Evolutionary conservation across 2,888 invertebrate genomes (phyloP), one percentile per base, ranked within the genome.

Genomic region (Boloria selene): DNA sequence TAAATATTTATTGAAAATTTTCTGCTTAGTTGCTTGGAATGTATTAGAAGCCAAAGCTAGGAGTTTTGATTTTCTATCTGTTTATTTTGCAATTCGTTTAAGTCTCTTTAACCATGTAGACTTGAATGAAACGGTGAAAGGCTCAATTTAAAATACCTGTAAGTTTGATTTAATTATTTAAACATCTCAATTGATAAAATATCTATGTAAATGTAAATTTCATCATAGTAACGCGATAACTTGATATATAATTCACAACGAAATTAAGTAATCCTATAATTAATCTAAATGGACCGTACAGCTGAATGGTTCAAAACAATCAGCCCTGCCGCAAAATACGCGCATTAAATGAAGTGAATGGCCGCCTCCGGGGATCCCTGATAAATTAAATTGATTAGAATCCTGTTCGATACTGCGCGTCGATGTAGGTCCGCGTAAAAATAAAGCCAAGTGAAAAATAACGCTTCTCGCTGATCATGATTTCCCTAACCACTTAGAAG

Each of bases 371-470:
- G 90, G 90, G 90, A 91, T 88, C 88, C 90, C 90, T 86, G 92
- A 92, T 92, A 92, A 92, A 92, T 92, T 92, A 92, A 92, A 92
- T 91, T 92, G 92, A 92, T 92, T 92, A 92, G 92, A 90, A 91
- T 90, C 89, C 89, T 85, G 89, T 85, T 87, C 88, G 88, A 90
- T 85, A 87, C 84, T 81, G 83, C 78, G 84, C 85, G 81, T 80
- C 85, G 85, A 84, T 86, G 88, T 86, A 83, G 86, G 84, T 77
- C 77, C 79, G 84, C 82, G 86, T 81, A 87, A 90, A 90, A 91
- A 88, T 90, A 91, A 88, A 87, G 84, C 81, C 80, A 78, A 84
- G 83, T 86, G 84, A 90, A 90, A 91, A 90, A 90, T 87, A 87
- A 83, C 82, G 81, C 81, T 79, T 80, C 80, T 80, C 77, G 77